These are phyloP conservation scores for Brachionus paranguensis DNA, from an alignment of 1,140 invertebrate species.

Conservation along the genomic window DNA sequence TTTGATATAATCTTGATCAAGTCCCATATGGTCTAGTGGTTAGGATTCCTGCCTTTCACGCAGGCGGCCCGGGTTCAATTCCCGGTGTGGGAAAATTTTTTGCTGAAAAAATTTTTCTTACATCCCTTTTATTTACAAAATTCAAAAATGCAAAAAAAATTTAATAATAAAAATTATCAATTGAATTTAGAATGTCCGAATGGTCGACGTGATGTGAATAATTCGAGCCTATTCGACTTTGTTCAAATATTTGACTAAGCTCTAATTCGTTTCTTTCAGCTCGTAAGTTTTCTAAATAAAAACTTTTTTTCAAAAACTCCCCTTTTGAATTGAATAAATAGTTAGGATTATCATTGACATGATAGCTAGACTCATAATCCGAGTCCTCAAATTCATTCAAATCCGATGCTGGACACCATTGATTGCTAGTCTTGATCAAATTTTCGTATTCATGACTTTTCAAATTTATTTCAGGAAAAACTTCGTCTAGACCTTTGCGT, in stretches of 20 bases:
- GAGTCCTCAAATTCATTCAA: constrained; percentile 16
- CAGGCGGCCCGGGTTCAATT: constrained; percentile 31
- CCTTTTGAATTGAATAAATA: neutral
- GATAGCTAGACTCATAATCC: constrained; percentile 2
- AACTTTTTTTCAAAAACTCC: neutral
- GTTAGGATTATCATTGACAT: constrained; percentile 6
- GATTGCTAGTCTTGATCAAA: neutral
- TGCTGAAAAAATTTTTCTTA: neutral
- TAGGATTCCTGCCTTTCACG: constrained; percentile 33
- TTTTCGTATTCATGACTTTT: constrained; percentile 4
- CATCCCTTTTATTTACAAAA: constrained; percentile 5
- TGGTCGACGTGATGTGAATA: neutral
- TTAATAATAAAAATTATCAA: constrained; percentile 29
- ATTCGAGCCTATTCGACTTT: neutral
- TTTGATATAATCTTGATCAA: neutral
- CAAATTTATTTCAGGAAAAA: constrained; percentile 10
- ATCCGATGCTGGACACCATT: constrained; percentile 15
- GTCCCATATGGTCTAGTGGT: constrained; percentile 38
- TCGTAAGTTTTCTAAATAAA: neutral
- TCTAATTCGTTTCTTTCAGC: neutral
- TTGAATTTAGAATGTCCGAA: neutral
- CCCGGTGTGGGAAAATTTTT: constrained; percentile 23
- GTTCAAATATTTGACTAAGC: constrained; percentile 7
- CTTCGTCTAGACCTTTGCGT: constrained; percentile 26
- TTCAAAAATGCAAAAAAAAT: neutral